Evolutionary conservation across 2,888 invertebrate species (phyloP).

Genomic region (Nipponacmea schrenckii): DNA sequence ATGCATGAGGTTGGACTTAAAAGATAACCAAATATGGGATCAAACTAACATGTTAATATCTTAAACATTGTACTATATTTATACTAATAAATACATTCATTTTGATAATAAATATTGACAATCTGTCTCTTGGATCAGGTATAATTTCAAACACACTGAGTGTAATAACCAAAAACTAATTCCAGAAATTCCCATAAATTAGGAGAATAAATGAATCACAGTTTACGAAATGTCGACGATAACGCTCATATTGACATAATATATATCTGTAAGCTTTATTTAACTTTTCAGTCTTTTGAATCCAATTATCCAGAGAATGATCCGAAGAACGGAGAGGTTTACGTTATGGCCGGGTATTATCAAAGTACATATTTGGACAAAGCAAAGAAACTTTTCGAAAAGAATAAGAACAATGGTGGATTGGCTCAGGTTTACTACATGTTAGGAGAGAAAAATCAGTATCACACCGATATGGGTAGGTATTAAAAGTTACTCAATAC

Average conservation of each 20-base stretch:
- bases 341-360: slow-evolving; percentile 41
- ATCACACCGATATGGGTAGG: slow-evolving; percentile 37
- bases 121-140: too few species aligned
- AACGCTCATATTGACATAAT: background rate
- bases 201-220: too few species aligned
- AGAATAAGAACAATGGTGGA: slow-evolving; percentile 33
- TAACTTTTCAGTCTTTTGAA: background rate
- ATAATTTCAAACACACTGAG: too few species aligned
- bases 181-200: too few species aligned
- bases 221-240: background rate
- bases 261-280: too few species aligned
- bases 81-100: too few species aligned
- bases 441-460: slow-evolving; percentile 44
- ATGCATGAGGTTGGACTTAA: too few species aligned
- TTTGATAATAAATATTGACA: too few species aligned
- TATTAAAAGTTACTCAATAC: background rate
- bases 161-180: too few species aligned
- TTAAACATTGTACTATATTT: too few species aligned
- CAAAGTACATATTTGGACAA: slow-evolving; percentile 23
- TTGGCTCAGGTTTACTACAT: slow-evolving; percentile 39
- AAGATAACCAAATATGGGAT: too few species aligned
- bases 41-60: too few species aligned
- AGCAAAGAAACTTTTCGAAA: slow-evolving; percentile 33
- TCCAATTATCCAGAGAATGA: slow-evolving; percentile 18
- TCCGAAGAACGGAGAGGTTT: slow-evolving; percentile 31